Percentiles rank a stretch among this genome's conserved stretches.
phyloP scores from a whole-genome alignment of 2,888 invertebrate genomes.

The Mythimna ferrago region DNA sequence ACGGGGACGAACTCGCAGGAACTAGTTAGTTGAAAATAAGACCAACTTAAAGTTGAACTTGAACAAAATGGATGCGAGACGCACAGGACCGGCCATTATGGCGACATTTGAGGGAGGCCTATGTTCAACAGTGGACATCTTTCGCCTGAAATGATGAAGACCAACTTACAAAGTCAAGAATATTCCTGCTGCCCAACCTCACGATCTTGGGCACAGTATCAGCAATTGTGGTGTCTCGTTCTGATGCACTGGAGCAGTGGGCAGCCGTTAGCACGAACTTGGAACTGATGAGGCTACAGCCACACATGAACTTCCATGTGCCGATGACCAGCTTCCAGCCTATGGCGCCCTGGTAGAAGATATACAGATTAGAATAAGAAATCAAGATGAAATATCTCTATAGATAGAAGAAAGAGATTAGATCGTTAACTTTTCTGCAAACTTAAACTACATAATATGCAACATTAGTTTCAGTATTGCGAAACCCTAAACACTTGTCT shows the following conservation, averaged over 20 bases:
- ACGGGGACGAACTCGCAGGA: too few species aligned
- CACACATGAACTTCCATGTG: conserved; percentile 89
- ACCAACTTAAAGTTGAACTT: conserved; percentile 39
- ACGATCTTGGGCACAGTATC: conserved; percentile 74
- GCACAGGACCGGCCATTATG: too few species aligned
- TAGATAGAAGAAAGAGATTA: not conserved
- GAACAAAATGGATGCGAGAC: too few species aligned
- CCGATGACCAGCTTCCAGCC: conserved; percentile 74
- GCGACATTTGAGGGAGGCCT: too few species aligned
- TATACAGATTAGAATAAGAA: not conserved
- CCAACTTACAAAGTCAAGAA: conserved; percentile 56
- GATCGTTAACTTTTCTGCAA: not conserved
- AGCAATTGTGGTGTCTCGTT: conserved; percentile 64
- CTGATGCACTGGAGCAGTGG: conserved; percentile 88
- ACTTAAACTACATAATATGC: too few species aligned
- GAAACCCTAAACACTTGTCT: too few species aligned
- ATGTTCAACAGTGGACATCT: too few species aligned
- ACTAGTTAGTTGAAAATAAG: too few species aligned
- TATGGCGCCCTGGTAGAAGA: conserved; percentile 74
- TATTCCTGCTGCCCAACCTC: conserved; percentile 73
- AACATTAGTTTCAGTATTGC: too few species aligned
- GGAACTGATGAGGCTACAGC: conserved; percentile 92
- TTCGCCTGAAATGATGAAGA: too few species aligned
- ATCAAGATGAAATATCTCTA: not conserved
- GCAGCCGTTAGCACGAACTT: conserved; percentile 93